Percentiles rank a stretch among this genome's conserved stretches.
Evolutionary conservation across 2,888 invertebrate species (phyloP).

Genomic region (Plagodis pulveraria): DNA sequence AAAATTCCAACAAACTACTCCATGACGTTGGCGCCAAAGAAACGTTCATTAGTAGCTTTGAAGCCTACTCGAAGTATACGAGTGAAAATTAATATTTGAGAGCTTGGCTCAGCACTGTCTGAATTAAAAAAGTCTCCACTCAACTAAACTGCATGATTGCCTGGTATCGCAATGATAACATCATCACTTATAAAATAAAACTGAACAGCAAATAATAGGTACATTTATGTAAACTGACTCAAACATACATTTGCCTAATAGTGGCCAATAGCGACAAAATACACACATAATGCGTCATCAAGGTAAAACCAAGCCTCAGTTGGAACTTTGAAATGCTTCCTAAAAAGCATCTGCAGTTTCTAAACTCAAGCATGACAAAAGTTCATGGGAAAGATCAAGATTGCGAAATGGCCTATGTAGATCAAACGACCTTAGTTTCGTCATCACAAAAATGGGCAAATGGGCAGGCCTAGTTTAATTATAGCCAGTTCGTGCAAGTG

Average conservation of each 20-base stretch:
- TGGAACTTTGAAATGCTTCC: neutral
- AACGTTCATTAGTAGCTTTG: neutral
- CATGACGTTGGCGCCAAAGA: conserved; percentile 34
- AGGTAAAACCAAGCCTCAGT: neutral
- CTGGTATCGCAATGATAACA: no score
- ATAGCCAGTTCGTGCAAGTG: conserved; percentile 25
- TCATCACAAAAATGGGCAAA: conserved; percentile 25
- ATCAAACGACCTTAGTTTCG: conserved; percentile 24
- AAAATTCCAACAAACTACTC: conserved; percentile 44
- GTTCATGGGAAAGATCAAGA: conserved; percentile 26
- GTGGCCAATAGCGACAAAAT: neutral
- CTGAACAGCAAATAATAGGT: no score
- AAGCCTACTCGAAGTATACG: no score
- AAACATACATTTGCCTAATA: no score
- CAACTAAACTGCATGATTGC: no score
- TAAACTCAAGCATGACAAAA: conserved; percentile 6
- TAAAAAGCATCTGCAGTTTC: neutral
- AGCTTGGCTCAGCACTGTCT: no score
- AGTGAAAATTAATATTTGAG: no score
- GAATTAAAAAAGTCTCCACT: no score
- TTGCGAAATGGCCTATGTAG: conserved; percentile 28
- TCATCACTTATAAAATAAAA: no score
- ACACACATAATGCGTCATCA: neutral
- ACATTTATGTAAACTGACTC: no score
- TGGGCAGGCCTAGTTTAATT: conserved; percentile 27